Evolutionary conservation across 1,140 invertebrate genomes (phyloP), one percentile per base, ranked within the genome.

Genomic region (Neelides sp.): DNA sequence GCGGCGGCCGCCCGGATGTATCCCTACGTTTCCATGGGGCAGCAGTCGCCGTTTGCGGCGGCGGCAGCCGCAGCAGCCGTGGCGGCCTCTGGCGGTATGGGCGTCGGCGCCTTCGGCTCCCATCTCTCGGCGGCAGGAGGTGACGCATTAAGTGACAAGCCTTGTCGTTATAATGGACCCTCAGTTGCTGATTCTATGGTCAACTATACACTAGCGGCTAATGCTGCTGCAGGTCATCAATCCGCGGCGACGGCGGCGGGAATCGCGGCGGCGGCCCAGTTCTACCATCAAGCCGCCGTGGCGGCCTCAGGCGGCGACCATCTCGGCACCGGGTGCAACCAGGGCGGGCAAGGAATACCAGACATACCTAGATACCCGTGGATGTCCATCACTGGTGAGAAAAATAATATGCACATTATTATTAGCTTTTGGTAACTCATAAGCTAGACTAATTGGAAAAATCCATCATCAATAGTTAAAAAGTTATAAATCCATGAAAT

Each of bases 331-430:
- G 39, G 50, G 34, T 57, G 59, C 44, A 26, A 24, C 23, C 44
- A 51, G 26, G 54, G 54, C 8, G 43, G 58, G 50, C 49, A 59
- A 53, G 55, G 64, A 54, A 51, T 64, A 48, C 52, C 63, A 54
- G 57, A 63, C 68, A 85, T 91, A 64, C 86, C 87, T 13, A 76
- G 87, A 64, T 92, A 92, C 69, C 88, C 89, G n/a, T 93, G 89
- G 89, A 92, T 93, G 87, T 87, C 87, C 61, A 88, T 92, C 68
- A 90, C 87, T 74, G 89, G 89, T 92, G 78, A 83, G 77, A 77
- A 13, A 13, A 12, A n/a, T n/a, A n/a, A n/a, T n/a, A n/a, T n/a
- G n/a, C n/a, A n/a, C n/a, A n/a, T n/a, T n/a, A n/a, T n/a, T n/a
- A n/a, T n/a, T n/a, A n/a, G n/a, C n/a, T n/a, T n/a, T n/a, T n/a